Conservation (phyloP, 1,140 invertebrate species). For the Drosophila sechellia region DNA sequence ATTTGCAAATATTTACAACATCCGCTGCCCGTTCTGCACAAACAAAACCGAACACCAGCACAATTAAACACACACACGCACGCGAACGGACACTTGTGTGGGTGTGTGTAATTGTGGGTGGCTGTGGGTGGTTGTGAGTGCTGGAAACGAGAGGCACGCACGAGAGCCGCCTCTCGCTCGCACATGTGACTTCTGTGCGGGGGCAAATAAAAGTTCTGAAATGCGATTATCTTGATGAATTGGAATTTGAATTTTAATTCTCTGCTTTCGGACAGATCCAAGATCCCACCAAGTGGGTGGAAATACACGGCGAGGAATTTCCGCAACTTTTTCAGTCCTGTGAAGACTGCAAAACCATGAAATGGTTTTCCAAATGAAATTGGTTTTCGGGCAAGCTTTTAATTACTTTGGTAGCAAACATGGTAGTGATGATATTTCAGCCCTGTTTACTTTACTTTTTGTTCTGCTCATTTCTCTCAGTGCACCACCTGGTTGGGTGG, state of each 20-base stretch:
- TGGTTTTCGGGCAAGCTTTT: too few species aligned
- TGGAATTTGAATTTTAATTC: slow-evolving; percentile 83
- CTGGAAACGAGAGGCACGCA: slow-evolving; percentile 13
- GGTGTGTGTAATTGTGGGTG: background rate
- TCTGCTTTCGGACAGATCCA: slow-evolving; percentile 63
- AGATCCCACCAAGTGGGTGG: slow-evolving; percentile 3
- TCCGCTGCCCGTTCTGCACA: slow-evolving; percentile 66
- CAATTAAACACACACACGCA: slow-evolving; percentile 23
- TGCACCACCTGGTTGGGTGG: background rate
- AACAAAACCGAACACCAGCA: slow-evolving; percentile 53
- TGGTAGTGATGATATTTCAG: too few species aligned
- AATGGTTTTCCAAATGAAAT: too few species aligned
- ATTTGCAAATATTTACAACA: slow-evolving; percentile 81
- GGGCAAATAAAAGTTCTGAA: slow-evolving; percentile 82
- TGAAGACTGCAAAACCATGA: too few species aligned
- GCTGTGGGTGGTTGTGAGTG: background rate
- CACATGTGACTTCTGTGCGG: slow-evolving; percentile 53
- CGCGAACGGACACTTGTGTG: background rate
- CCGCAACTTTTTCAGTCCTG: too few species aligned
- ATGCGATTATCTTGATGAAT: slow-evolving; percentile 84
- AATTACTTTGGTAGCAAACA: too few species aligned
- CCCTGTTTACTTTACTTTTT: too few species aligned
- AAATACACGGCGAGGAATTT: background rate
- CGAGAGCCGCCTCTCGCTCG: slow-evolving; percentile 4
- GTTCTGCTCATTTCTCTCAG: slow-evolving; percentile 2